Percentiles rank a stretch among this genome's conserved stretches.
These are phyloP conservation scores for Neofelis nebulosa DNA, from an alignment of 2,113 vertebrate genomes.

Conservation along the genomic window DNA sequence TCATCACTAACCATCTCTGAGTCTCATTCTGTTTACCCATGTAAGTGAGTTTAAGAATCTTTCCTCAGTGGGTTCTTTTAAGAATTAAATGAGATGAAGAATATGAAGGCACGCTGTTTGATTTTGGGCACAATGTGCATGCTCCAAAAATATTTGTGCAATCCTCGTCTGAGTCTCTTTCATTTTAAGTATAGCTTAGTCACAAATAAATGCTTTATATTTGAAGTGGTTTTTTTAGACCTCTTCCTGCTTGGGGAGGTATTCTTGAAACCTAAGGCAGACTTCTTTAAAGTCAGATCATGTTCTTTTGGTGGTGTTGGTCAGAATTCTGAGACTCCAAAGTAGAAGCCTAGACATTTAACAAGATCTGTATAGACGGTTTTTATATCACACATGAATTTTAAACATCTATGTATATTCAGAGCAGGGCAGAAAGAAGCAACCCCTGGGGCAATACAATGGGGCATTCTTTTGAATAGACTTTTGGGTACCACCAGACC, in stretches of 20 bases:
- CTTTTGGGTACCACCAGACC: constrained; percentile 33
- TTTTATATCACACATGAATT: constrained; percentile 55
- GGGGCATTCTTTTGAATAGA: constrained; percentile 25
- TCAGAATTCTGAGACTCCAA: constrained; percentile 29
- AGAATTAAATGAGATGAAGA: not conserved
- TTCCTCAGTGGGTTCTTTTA: not conserved
- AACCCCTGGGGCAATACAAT: not conserved
- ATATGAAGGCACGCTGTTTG: not conserved
- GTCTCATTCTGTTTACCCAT: not conserved
- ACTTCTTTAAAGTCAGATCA: constrained; percentile 40
- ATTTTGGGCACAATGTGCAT: not conserved
- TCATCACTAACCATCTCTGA: not conserved
- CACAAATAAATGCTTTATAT: not conserved
- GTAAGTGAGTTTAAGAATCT: not conserved
- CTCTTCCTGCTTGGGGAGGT: not conserved
- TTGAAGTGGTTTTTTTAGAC: not conserved
- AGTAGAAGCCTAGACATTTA: constrained; percentile 41
- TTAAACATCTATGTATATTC: constrained; percentile 40
- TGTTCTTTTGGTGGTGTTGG: not conserved
- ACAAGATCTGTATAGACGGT: not conserved
- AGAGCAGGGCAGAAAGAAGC: constrained; percentile 20
- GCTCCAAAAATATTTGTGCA: not conserved
- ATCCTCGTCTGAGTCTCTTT: not conserved
- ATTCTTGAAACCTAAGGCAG: not conserved
- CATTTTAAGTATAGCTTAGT: not conserved